phyloP scores from a whole-genome alignment of 2,888 invertebrate species.

The Epistrophe grossulariae region DNA sequence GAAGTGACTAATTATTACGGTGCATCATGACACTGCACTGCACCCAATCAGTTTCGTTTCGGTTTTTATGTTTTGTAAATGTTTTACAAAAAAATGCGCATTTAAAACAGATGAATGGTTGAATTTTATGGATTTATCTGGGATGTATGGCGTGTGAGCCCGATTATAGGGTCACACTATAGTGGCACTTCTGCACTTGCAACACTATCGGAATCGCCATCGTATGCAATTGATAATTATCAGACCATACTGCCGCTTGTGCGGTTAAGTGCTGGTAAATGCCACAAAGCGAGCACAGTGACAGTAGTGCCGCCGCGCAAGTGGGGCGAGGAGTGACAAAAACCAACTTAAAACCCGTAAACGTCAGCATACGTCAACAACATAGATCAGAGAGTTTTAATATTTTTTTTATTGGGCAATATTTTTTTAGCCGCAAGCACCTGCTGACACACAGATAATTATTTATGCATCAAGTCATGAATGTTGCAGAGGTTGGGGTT shows the following conservation, averaged over 20 bases:
- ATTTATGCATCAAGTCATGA: slow-evolving; percentile 56
- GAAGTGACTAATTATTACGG: slow-evolving; percentile 70
- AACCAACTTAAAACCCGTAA: slow-evolving; percentile 38
- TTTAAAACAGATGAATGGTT: slow-evolving; percentile 53
- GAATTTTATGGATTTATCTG: slow-evolving; percentile 20
- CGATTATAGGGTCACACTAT: slow-evolving; percentile 21
- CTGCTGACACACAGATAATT: slow-evolving; percentile 57
- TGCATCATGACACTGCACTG: slow-evolving; percentile 51
- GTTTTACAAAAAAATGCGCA: slow-evolving; percentile 25
- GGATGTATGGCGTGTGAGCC: not conserved
- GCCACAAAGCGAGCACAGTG: slow-evolving; percentile 19
- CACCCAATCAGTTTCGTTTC: slow-evolving; percentile 54
- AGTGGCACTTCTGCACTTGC: slow-evolving; percentile 9
- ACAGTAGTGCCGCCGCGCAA: too few species aligned
- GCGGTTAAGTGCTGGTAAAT: slow-evolving; percentile 54
- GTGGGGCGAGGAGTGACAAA: not conserved
- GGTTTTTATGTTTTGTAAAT: not conserved
- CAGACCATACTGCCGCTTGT: slow-evolving; percentile 42
- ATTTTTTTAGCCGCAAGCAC: slow-evolving; percentile 59
- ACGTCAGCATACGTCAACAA: slow-evolving; percentile 60
- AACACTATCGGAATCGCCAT: slow-evolving; percentile 26
- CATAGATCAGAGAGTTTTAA: slow-evolving; percentile 48
- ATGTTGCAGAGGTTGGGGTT: not conserved
- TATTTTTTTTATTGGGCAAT: slow-evolving; percentile 8
- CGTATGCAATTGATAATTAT: slow-evolving; percentile 49